A percentile compares a stretch with the other conserved stretches of the same genome.
These are phyloP conservation scores for Symphodus melops DNA, from an alignment of 2,113 vertebrate genomes.

Conservation along the genomic window DNA sequence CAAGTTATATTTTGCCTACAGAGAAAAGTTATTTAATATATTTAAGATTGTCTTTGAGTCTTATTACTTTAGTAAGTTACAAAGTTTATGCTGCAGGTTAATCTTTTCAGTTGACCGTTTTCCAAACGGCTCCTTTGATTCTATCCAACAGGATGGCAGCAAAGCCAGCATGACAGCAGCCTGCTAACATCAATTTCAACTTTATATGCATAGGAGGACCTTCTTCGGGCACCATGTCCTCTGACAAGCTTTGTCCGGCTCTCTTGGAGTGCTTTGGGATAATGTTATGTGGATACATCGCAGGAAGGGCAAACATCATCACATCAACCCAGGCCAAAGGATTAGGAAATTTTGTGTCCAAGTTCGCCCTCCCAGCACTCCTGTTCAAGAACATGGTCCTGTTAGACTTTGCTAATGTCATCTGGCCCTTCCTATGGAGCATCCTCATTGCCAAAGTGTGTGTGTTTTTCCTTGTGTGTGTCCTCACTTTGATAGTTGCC, in stretches of 20 bases:
- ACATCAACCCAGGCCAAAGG: conserved; percentile 94
- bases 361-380: conserved; percentile 95
- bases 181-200: conserved; percentile 13
- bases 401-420: conserved; percentile 93
- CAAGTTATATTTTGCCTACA: neutral
- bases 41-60: too few species aligned
- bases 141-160: neutral
- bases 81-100: neutral
- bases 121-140: neutral
- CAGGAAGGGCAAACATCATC: conserved; percentile 92
- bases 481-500: conserved; percentile 91
- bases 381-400: conserved; percentile 99
- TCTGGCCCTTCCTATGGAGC: conserved; percentile 96
- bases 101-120: neutral
- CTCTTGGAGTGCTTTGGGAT: conserved; percentile 97
- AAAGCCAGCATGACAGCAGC: neutral
- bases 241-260: conserved; percentile 94
- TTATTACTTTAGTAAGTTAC: neutral
- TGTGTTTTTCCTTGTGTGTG: conserved; percentile 90
- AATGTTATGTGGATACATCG: conserved; percentile 94
- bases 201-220: conserved; percentile 14
- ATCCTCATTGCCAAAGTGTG: conserved; percentile 93
- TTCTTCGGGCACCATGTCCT: conserved; percentile 86
- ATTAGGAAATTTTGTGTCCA: conserved; percentile 95
- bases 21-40: too few species aligned